Evolutionary conservation across 2,797 vertebrate genomes (phyloP).

Genomic region (Danio choprae): DNA sequence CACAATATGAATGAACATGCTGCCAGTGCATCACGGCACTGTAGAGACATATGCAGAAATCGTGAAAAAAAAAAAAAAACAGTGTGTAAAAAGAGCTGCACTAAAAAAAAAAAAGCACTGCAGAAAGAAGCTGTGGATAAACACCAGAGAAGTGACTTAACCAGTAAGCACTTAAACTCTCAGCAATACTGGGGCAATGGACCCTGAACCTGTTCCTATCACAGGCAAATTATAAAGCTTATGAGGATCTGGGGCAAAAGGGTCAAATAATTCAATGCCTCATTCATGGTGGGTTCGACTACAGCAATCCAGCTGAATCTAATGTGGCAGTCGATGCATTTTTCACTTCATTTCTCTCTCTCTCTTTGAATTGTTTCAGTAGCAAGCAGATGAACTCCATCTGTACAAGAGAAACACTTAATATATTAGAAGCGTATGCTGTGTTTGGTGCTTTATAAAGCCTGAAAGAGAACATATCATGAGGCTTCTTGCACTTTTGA

Average conservation of each 20-base stretch:
- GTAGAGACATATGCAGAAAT: neutral
- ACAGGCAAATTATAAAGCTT: conserved; percentile 34
- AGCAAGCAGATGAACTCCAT: conserved; percentile 1
- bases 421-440: conserved; percentile 1
- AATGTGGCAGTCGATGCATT: conserved; percentile 69
- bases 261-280: conserved; percentile 62
- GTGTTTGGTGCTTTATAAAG: neutral
- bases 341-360: conserved; percentile 70
- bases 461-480: neutral
- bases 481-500: neutral
- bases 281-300: conserved; percentile 64
- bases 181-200: conserved; percentile 37
- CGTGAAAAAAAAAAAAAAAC: neutral
- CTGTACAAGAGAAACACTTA: conserved; percentile 7
- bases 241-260: conserved; percentile 50
- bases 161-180: conserved; percentile 55
- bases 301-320: conserved; percentile 69
- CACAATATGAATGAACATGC: neutral
- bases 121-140: neutral
- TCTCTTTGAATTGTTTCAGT: conserved; percentile 28
- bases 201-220: conserved; percentile 48
- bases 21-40: no score
- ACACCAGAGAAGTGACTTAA: conserved; percentile 36
- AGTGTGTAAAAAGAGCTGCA: neutral
- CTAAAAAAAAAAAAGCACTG: neutral